Conservation (phyloP, 2,113 vertebrate genomes). For the Myrmophylax atrothorax region DNA sequence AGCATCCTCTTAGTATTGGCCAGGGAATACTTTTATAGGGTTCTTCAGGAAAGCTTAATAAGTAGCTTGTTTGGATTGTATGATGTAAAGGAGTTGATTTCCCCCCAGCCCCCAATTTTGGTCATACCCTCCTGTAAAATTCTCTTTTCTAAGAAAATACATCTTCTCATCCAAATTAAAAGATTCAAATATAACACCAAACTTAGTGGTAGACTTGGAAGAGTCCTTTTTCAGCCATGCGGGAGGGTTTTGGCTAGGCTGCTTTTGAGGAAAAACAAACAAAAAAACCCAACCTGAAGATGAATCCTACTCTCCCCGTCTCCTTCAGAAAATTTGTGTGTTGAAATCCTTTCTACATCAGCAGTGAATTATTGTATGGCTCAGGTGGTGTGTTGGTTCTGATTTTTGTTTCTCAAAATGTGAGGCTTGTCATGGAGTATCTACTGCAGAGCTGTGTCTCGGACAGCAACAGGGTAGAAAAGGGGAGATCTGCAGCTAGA, state of each 20-base stretch:
- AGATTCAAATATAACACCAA: neutral
- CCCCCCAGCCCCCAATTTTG: neutral
- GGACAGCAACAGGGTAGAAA: neutral
- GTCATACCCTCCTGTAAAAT: neutral
- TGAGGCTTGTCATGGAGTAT: fast-evolving
- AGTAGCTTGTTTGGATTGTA: neutral
- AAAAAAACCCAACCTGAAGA: neutral
- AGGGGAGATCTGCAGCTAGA: neutral
- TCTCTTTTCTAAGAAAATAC: neutral
- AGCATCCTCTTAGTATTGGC: neutral
- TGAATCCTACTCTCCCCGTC: neutral
- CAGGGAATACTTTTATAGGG: slow-evolving; percentile 21
- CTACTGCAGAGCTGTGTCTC: neutral
- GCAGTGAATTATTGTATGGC: neutral
- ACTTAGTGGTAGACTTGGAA: neutral
- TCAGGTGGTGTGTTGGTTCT: neutral
- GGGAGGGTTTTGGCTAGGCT: neutral
- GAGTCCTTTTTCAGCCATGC: neutral
- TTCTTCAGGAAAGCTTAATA: neutral
- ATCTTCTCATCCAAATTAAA: neutral
- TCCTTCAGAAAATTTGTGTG: neutral
- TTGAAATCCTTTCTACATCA: neutral
- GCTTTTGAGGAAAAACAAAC: neutral
- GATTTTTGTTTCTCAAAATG: neutral
- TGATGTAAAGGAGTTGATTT: neutral